Conservation (phyloP, 2,113 vertebrate species). For the Serinus canaria region DNA sequence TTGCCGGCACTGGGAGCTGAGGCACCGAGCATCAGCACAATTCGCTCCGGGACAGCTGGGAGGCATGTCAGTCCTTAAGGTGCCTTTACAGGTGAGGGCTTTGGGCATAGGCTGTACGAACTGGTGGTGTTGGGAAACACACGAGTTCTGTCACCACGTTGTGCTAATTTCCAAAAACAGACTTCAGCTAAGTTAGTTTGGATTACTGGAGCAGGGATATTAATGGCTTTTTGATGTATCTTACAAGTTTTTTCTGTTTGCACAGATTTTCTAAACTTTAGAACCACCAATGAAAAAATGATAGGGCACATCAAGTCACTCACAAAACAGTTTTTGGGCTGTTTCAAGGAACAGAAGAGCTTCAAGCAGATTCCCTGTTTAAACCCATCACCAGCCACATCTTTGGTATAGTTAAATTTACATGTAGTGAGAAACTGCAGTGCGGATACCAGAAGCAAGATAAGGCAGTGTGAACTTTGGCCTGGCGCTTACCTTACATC, state of each 20-base stretch:
- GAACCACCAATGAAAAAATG: background rate
- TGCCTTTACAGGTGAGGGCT: rapidly evolving
- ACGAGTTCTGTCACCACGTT: rapidly evolving
- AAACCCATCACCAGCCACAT: background rate
- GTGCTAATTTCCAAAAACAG: background rate
- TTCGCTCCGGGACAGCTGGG: rapidly evolving
- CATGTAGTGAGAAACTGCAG: rapidly evolving
- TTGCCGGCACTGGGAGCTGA: rapidly evolving
- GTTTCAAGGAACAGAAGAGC: background rate
- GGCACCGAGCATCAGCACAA: rapidly evolving
- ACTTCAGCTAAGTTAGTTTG: background rate
- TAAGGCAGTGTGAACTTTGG: background rate
- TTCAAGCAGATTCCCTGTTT: background rate
- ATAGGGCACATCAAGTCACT: background rate
- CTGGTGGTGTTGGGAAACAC: background rate
- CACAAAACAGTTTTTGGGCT: background rate
- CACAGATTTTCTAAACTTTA: background rate
- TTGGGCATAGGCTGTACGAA: background rate
- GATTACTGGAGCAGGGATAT: background rate
- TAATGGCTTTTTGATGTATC: background rate
- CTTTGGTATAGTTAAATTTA: background rate
- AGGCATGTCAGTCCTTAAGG: rapidly evolving
- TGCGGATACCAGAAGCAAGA: background rate
- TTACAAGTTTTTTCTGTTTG: background rate
- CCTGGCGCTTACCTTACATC: rapidly evolving